Percentiles rank a stretch among this genome's conserved stretches.
Evolutionary conservation across 2,113 vertebrate species (phyloP).

Genomic region (Brachypodius melanocephalos): DNA sequence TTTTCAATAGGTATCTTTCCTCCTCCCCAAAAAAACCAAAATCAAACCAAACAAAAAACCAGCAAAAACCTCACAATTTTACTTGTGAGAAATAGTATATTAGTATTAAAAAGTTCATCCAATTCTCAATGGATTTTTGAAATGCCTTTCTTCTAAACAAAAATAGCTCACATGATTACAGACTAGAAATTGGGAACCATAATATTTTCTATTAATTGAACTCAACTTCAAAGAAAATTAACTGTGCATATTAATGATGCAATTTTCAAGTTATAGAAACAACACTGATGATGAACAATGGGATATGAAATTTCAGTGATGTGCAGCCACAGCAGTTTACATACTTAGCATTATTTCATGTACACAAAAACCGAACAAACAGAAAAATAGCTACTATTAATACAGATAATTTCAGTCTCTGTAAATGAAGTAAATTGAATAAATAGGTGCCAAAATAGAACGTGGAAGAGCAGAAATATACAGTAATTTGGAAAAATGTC

Average conservation of each 20-base stretch:
- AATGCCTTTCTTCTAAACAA: neutral
- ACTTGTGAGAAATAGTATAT: neutral
- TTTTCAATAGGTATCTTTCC: fast-evolving
- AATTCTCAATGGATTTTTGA: neutral
- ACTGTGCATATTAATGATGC: neutral
- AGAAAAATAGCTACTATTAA: neutral
- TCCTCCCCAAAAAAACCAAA: neutral
- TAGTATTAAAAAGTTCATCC: neutral
- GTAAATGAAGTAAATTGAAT: neutral
- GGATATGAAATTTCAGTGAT: neutral
- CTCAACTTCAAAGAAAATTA: neutral
- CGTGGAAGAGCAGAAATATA: neutral
- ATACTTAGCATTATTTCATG: neutral
- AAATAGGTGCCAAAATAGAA: neutral
- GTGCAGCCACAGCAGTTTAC: neutral
- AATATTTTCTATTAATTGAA: neutral
- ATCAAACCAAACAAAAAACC: neutral
- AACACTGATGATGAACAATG: neutral
- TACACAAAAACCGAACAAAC: neutral
- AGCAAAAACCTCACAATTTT: neutral
- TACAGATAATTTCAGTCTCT: neutral
- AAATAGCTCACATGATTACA: neutral
- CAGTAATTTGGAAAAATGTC: neutral
- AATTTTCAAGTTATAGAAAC: neutral
- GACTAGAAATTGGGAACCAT: neutral